Evolutionary conservation across 2,797 vertebrate species (phyloP), one percentile per base, ranked within the genome.

Genomic region (Denticeps clupeoides): DNA sequence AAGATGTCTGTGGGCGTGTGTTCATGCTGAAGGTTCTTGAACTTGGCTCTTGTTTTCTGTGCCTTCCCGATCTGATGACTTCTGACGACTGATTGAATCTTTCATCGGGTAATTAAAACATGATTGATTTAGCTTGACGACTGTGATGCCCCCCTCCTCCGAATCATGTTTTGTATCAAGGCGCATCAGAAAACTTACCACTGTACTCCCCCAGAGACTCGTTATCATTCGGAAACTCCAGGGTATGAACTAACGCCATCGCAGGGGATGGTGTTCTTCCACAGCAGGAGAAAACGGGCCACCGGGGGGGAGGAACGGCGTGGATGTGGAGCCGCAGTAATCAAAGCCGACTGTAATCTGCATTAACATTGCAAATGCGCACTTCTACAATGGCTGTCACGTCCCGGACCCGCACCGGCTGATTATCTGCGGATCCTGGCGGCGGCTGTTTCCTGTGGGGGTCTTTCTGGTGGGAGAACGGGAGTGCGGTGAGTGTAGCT

Each of bases 141-240:
- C 31, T 24, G 7, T 4, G 2, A 2, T 9, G 7, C 2, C 49
- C 25, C 16, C 29, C 6, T 41, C 13, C 19, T 41, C n/a, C 7
- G 23, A 15, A 19, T 47, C 27, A 23, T 15, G 4, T 23, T 31
- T 32, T 24, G 45, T 22, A 31, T 31, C 12, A 37, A 37, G 35
- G 10, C 3, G 9, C 9, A 9, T 66, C 59, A 53, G 52, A 54
- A 50, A 38, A 47, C 45, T 48, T 51, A 29, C 42, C 51, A 48
- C 65, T 47, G 68, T 62, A 56, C 62, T 32, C 73, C 73, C 46
- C 59, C 15, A 9, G 68, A 71, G 62, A 60, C 67, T 77, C 62
- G 70, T 79, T 78, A 72, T 49, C 41, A 13, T 56, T 54, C 25
- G 67, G 56, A 51, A 71, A 67, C 70, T 68, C 52, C 59, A 72